These are phyloP conservation scores for Formica selysi DNA, from an alignment of 1,140 invertebrate species.

Conservation along the genomic window DNA sequence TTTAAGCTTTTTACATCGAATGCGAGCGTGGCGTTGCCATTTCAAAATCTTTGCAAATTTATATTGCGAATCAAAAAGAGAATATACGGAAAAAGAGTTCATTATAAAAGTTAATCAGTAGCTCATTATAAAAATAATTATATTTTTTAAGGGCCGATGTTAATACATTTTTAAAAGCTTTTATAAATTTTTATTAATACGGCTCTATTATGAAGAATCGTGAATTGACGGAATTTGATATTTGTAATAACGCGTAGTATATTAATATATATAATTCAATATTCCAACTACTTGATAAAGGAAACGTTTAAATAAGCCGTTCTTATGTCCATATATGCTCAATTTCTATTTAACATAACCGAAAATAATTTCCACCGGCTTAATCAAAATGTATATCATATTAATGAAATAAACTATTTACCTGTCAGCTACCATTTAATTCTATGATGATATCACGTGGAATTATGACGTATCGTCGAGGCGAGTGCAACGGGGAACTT, in stretches of 20 bases:
- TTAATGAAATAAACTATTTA: slow-evolving; percentile 54
- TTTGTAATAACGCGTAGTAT: not conserved
- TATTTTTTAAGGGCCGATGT: not conserved
- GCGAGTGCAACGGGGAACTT: slow-evolving; percentile 22
- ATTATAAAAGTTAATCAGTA: too few relatives aligned
- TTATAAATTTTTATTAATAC: not conserved
- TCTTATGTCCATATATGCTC: not conserved
- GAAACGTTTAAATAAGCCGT: not conserved
- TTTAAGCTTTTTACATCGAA: not conserved
- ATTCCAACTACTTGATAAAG: not conserved
- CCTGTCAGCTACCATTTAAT: slow-evolving; percentile 23
- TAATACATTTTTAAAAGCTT: not conserved
- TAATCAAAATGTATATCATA: not conserved
- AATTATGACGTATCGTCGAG: slow-evolving; percentile 19
- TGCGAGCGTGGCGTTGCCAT: too few relatives aligned
- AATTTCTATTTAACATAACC: not conserved
- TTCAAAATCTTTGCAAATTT: not conserved
- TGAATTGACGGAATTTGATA: slow-evolving; percentile 21
- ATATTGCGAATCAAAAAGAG: not conserved
- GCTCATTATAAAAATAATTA: not conserved
- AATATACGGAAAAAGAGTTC: not conserved
- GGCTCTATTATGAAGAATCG: not conserved
- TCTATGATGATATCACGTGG: slow-evolving; percentile 1
- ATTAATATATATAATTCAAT: not conserved
- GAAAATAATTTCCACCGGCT: not conserved